Evolutionary conservation across 2,113 vertebrate genomes (phyloP).

Genomic region (Gobius niger): DNA sequence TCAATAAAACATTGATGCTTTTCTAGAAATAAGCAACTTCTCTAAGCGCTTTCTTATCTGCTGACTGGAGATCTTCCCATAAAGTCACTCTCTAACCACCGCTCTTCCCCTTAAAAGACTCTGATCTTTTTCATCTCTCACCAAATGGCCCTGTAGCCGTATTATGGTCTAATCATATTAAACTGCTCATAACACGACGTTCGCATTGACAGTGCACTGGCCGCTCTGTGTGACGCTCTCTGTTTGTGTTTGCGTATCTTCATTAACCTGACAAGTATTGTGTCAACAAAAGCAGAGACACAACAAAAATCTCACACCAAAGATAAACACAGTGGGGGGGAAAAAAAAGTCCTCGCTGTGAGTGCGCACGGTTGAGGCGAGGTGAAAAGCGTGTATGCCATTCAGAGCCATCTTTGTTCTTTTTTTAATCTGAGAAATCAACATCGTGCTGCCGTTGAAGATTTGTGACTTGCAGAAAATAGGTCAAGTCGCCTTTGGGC

Average conservation of each 20-base stretch:
- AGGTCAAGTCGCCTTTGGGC: neutral
- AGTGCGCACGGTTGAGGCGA: slow-evolving; percentile 41
- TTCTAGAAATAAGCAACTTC: neutral
- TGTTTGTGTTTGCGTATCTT: slow-evolving; percentile 13
- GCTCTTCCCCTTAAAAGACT: slow-evolving; percentile 21
- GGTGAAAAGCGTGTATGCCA: neutral
- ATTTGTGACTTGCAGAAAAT: slow-evolving; percentile 35
- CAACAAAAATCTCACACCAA: slow-evolving; percentile 51
- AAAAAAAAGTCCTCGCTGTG: slow-evolving; percentile 17
- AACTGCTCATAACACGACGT: slow-evolving; percentile 5
- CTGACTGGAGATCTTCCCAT: slow-evolving; percentile 1
- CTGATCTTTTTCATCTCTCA: slow-evolving; percentile 24
- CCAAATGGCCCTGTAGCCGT: slow-evolving; percentile 11
- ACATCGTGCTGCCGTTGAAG: slow-evolving; percentile 21
- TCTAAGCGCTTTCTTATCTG: slow-evolving; percentile 11
- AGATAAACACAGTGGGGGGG: slow-evolving; percentile 37
- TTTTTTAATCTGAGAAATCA: neutral
- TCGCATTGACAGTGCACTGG: neutral
- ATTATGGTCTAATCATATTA: slow-evolving; percentile 20
- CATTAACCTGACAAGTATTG: slow-evolving; percentile 22
- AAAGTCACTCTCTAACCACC: slow-evolving; percentile 13
- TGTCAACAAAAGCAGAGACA: slow-evolving; percentile 47
- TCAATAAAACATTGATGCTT: slow-evolving; percentile 5
- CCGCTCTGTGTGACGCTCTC: slow-evolving; percentile 13
- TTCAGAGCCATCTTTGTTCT: too few relatives aligned